These are phyloP conservation scores for Scotopteryx bipunctaria DNA, from an alignment of 2,888 invertebrate species.

Conservation along the genomic window DNA sequence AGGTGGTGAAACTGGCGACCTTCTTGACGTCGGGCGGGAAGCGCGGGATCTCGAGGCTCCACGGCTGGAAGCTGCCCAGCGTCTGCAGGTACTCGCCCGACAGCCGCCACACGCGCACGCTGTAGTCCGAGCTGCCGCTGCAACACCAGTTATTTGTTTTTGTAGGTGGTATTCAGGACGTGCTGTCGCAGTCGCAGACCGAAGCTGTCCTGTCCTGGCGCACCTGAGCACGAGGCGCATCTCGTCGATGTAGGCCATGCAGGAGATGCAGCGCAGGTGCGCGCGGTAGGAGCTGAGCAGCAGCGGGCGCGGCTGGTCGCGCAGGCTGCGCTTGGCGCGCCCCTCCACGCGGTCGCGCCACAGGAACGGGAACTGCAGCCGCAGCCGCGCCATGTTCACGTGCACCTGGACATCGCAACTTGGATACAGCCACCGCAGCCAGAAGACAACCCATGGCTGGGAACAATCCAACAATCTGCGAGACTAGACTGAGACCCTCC, in stretches of 20 bases:
- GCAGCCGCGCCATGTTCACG: conserved; percentile 85
- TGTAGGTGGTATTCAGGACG: too few relatives aligned
- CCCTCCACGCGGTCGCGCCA: conserved; percentile 86
- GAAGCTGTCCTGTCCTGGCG: too few relatives aligned
- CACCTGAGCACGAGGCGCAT: conserved; percentile 87
- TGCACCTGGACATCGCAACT: conserved; percentile 61
- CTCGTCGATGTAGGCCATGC: conserved; percentile 86
- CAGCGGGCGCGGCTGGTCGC: conserved; percentile 85
- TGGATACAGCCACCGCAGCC: neutral
- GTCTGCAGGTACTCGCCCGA: conserved; percentile 89
- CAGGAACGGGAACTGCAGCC: conserved; percentile 88
- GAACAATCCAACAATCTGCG: too few relatives aligned
- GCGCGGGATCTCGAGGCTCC: conserved; percentile 80
- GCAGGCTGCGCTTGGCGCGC: conserved; percentile 86
- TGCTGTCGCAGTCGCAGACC: too few relatives aligned
- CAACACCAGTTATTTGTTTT: neutral
- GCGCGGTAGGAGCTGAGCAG: conserved; percentile 88
- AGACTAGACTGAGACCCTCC: too few relatives aligned
- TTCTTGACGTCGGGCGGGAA: conserved; percentile 89
- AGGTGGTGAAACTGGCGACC: conserved; percentile 89
- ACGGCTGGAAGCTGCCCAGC: conserved; percentile 87
- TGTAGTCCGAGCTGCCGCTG: conserved; percentile 87
- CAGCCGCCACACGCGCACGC: conserved; percentile 89
- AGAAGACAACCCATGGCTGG: too few relatives aligned
- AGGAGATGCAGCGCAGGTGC: conserved; percentile 87